A percentile compares a stretch with the other conserved stretches of the same genome.
Evolutionary conservation across 2,113 vertebrate genomes (phyloP).

Genomic region (Psittacus erithacus): DNA sequence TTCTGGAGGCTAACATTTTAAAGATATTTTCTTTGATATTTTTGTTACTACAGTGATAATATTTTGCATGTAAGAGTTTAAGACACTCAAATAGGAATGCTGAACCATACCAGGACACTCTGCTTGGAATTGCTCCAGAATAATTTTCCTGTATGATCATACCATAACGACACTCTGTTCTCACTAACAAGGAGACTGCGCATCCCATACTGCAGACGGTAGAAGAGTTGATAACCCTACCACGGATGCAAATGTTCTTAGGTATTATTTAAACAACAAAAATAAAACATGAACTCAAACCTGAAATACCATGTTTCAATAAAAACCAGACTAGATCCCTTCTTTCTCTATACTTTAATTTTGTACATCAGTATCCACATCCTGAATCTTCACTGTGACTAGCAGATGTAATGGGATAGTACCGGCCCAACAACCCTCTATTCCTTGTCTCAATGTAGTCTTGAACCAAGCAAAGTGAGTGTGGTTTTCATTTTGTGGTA

Average conservation of each 20-base stretch:
- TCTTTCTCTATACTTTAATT: neutral
- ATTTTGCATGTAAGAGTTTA: neutral
- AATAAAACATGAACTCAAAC: neutral
- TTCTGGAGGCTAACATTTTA: neutral
- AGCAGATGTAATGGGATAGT: neutral
- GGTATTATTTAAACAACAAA: neutral
- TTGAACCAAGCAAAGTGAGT: neutral
- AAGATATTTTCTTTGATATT: neutral
- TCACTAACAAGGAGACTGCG: neutral
- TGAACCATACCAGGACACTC: neutral
- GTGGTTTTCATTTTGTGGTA: neutral
- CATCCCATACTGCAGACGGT: neutral
- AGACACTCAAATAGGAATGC: neutral
- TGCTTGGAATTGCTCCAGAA: neutral
- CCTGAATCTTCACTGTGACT: neutral
- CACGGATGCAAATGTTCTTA: neutral
- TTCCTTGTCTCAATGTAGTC: neutral
- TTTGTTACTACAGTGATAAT: conserved; percentile 10
- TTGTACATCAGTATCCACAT: neutral
- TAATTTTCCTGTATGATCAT: neutral
- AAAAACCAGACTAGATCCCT: neutral
- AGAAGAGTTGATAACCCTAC: neutral
- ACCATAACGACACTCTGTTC: rapidly evolving
- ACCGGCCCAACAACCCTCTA: neutral
- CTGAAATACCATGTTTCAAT: neutral